A percentile compares a stretch with the other conserved stretches of the same genome.
Evolutionary conservation across 2,113 vertebrate genomes (phyloP).

Genomic region (Odontophorus gujanensis): DNA sequence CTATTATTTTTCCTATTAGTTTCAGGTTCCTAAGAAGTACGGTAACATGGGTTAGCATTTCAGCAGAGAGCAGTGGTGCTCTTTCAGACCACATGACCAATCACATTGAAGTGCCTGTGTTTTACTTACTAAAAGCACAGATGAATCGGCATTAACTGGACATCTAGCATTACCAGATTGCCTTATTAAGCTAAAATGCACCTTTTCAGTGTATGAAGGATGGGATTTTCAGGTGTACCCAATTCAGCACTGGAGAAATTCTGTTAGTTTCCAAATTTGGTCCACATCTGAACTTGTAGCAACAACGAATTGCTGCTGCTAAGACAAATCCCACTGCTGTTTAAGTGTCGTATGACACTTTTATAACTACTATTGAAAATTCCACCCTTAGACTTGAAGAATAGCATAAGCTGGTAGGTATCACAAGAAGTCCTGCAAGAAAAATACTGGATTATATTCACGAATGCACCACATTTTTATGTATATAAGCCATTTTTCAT

Average conservation of each 20-base stretch:
- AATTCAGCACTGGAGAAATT: not conserved
- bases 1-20: not conserved
- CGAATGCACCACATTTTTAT: not conserved
- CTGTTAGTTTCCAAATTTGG: not conserved
- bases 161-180: not conserved
- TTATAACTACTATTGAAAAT: not conserved
- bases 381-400: not conserved
- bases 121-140: not conserved
- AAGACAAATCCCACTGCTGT: accelerated
- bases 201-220: not conserved
- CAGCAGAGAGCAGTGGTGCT: not conserved
- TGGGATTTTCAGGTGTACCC: not conserved
- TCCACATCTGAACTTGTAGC: not conserved
- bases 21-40: not conserved
- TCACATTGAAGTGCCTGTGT: not conserved
- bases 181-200: not conserved
- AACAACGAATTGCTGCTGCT: not conserved
- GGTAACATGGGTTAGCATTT: not conserved
- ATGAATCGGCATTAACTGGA: not conserved
- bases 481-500: not conserved
- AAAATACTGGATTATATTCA: not conserved
- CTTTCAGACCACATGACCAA: not conserved
- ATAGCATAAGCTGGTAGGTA: not conserved
- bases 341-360: not conserved
- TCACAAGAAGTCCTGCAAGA: not conserved